A percentile compares a stretch with the other conserved stretches of the same genome.
These are phyloP conservation scores for Chromoteleia sp. DNA, from an alignment of 2,888 invertebrate species.

Conservation along the genomic window DNA sequence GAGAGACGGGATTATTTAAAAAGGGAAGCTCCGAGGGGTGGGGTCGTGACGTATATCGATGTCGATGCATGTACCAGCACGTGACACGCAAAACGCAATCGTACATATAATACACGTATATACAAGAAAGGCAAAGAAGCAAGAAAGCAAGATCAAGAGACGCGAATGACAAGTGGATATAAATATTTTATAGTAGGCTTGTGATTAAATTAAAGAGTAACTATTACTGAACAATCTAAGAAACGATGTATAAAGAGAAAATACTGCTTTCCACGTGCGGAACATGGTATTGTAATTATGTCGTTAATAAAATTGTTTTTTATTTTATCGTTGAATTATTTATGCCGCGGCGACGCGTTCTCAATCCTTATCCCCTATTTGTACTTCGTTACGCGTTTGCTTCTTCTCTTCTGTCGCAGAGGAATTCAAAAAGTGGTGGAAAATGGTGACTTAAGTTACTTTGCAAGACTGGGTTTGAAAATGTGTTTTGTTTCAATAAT, in stretches of 20 bases:
- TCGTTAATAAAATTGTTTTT: conserved; percentile 83
- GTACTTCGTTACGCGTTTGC: no score
- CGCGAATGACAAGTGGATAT: conserved; percentile 74
- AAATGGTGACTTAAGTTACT: no score
- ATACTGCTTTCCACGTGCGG: conserved; percentile 80
- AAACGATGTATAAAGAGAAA: conserved; percentile 79
- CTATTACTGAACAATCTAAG: conserved; percentile 77
- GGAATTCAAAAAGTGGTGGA: no score
- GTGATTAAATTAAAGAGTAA: conserved; percentile 78
- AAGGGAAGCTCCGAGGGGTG: conserved; percentile 7
- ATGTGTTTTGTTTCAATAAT: no score
- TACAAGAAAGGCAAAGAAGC: conserved; percentile 55
- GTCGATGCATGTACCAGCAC: conserved; percentile 40
- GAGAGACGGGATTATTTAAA: background rate
- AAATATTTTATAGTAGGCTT: conserved; percentile 80
- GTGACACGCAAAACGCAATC: conserved; percentile 45
- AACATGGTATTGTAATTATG: conserved; percentile 83
- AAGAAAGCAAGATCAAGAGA: conserved; percentile 39
- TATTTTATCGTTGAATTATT: conserved; percentile 75
- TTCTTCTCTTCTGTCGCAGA: no score
- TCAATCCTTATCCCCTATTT: no score
- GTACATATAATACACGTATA: conserved; percentile 55
- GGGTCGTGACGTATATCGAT: conserved; percentile 26
- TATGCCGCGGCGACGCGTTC: no score
- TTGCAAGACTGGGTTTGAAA: no score